phyloP scores from a whole-genome alignment of 2,888 invertebrate species.

The Diarsia mendica region DNA sequence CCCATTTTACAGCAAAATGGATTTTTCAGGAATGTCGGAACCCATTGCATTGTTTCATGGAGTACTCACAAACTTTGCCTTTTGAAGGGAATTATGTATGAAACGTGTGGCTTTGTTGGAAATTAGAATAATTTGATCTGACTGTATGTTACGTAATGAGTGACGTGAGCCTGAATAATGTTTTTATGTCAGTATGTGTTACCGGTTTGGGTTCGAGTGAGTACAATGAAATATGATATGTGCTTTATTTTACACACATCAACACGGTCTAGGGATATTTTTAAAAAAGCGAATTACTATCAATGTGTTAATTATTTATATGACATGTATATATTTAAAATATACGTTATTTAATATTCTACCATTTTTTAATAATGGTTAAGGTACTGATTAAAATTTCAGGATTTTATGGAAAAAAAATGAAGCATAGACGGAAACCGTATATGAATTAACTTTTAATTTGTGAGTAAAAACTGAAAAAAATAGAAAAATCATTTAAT shows the following conservation, averaged over 20 bases:
- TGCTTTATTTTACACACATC: slow-evolving; percentile 10
- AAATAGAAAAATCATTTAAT: too few species aligned
- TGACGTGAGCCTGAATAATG: slow-evolving; percentile 13
- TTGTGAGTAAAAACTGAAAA: too few species aligned
- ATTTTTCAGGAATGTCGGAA: slow-evolving; percentile 43
- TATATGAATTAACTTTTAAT: too few species aligned
- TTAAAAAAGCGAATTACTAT: too few species aligned
- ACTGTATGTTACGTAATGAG: slow-evolving; percentile 32
- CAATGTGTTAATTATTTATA: too few species aligned
- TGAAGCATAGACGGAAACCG: too few species aligned
- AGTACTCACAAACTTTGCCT: slow-evolving; percentile 53
- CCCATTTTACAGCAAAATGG: slow-evolving; percentile 43
- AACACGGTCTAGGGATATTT: too few species aligned
- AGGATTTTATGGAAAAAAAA: too few species aligned
- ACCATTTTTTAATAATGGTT: too few species aligned
- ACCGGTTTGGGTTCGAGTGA: not conserved
- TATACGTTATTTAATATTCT: too few species aligned
- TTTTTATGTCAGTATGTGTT: slow-evolving; percentile 18
- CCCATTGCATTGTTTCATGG: slow-evolving; percentile 47
- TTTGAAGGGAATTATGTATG: slow-evolving; percentile 54
- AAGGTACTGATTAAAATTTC: too few species aligned
- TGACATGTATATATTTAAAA: too few species aligned
- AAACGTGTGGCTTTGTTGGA: slow-evolving; percentile 42
- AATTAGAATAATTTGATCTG: slow-evolving; percentile 58
- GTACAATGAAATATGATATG: slow-evolving; percentile 4